Conservation (phyloP, 2,888 invertebrate species). For the Phaedon cochleariae region DNA sequence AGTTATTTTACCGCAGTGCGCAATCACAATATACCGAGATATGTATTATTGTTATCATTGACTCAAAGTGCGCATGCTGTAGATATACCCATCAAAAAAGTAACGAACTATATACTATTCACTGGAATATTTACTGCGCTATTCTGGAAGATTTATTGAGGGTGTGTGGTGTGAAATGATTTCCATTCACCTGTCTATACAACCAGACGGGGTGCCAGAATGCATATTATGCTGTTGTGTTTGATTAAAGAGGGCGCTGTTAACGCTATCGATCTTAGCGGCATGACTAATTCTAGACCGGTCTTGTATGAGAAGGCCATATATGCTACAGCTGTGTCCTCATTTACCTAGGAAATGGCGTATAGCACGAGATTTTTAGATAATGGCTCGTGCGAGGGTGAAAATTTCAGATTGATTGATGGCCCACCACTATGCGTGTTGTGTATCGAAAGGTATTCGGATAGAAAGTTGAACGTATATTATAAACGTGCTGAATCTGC, state of each 20-base stretch:
- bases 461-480: no score
- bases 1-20: no score
- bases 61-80: no score
- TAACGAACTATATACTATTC: no score
- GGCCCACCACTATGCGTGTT: background rate
- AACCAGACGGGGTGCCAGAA: constrained; percentile 18
- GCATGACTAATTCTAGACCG: constrained; percentile 56
- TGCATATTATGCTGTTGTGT: constrained; percentile 49
- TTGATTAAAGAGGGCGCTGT: constrained; percentile 54
- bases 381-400: constrained; percentile 2
- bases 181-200: background rate
- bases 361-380: constrained; percentile 14
- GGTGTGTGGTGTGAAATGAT: background rate
- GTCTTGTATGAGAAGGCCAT: constrained; percentile 53
- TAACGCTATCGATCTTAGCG: constrained; percentile 56
- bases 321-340: constrained; percentile 55
- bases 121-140: no score
- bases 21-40: no score
- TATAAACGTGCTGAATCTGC: no score
- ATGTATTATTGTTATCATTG: no score
- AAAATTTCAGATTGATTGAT: background rate
- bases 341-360: constrained; percentile 47
- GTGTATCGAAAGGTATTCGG: background rate
- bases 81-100: no score
- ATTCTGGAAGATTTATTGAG: no score